A percentile compares a stretch with the other conserved stretches of the same genome.
phyloP scores from a whole-genome alignment of 30 jellyfish, hydroid and myxozoan species.

The Morbakka virulenta region DNA sequence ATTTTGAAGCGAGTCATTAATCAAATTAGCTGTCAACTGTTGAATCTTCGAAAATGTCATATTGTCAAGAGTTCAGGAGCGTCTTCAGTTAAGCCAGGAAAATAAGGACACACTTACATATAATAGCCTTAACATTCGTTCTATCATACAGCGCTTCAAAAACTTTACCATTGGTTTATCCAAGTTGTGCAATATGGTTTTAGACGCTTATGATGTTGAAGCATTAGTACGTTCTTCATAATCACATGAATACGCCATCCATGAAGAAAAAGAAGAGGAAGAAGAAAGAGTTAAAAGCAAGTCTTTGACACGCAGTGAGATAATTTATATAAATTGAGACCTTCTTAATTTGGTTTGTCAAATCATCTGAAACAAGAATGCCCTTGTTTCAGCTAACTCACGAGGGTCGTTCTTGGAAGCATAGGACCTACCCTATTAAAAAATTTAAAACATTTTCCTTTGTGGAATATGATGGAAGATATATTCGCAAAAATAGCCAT shows the following conservation, averaged over 20 bases:
- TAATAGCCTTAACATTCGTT: background rate
- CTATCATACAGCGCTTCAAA: background rate
- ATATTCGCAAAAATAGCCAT: too few species aligned
- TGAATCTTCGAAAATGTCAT: too few species aligned
- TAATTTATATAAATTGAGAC: background rate
- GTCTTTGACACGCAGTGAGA: background rate
- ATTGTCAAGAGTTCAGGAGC: too few species aligned
- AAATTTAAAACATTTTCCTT: too few species aligned
- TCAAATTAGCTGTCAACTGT: constrained; percentile 1
- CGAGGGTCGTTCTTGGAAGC: too few species aligned
- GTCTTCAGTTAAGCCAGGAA: background rate
- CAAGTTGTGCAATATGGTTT: background rate
- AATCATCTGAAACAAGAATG: background rate
- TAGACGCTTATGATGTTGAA: background rate
- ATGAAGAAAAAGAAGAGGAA: background rate
- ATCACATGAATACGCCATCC: background rate
- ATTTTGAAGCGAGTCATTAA: constrained; percentile 20
- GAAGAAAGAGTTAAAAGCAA: background rate
- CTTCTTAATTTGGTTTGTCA: background rate
- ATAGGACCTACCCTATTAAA: too few species aligned
- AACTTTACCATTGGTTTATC: background rate
- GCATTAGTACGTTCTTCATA: background rate
- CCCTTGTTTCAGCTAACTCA: too few species aligned
- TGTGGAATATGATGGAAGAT: too few species aligned
- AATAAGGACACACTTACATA: background rate